Conservation (phyloP, 1,140 invertebrate species). For the Solen grandis region DNA sequence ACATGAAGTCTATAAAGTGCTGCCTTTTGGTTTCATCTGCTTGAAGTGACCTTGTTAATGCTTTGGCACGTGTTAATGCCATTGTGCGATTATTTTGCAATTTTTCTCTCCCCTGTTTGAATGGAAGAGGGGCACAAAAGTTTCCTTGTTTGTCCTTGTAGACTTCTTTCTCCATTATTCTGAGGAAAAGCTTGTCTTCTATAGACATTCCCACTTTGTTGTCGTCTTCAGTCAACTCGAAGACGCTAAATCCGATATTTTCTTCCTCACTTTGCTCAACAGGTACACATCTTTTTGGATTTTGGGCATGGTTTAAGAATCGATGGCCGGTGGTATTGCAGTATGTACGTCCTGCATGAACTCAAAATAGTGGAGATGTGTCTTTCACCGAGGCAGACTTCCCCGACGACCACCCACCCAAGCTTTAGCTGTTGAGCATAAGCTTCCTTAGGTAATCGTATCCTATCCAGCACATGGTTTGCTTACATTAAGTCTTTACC, state of each 20-base stretch:
- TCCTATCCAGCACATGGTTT: constrained; percentile 42
- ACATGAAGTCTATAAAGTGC: constrained; percentile 49
- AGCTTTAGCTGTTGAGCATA: constrained; percentile 50
- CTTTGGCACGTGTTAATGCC: constrained; percentile 4
- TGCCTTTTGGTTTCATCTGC: constrained; percentile 21
- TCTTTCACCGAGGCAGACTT: constrained; percentile 38
- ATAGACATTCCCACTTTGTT: constrained; percentile 32
- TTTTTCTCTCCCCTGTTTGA: background rate
- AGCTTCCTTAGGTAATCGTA: background rate
- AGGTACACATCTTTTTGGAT: too few relatives aligned
- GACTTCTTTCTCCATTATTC: too few relatives aligned
- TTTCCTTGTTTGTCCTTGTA: constrained; percentile 27
- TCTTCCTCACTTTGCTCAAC: constrained; percentile 12
- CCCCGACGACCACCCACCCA: constrained; percentile 57
- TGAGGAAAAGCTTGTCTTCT: constrained; percentile 45
- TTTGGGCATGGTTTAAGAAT: constrained; percentile 32
- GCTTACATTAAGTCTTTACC: constrained; percentile 32
- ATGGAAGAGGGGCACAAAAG: constrained; percentile 53
- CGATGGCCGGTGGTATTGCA: constrained; percentile 26
- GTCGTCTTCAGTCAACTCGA: constrained; percentile 25
- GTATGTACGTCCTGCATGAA: constrained; percentile 22
- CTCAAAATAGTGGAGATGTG: constrained; percentile 21
- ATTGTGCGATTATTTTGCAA: constrained; percentile 44
- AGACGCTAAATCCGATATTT: background rate
- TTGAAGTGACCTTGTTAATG: constrained; percentile 8